Percentiles rank a stretch among this genome's conserved stretches.
These are phyloP conservation scores for Arenaria interpres DNA, from an alignment of 2,113 vertebrate species.

Conservation along the genomic window DNA sequence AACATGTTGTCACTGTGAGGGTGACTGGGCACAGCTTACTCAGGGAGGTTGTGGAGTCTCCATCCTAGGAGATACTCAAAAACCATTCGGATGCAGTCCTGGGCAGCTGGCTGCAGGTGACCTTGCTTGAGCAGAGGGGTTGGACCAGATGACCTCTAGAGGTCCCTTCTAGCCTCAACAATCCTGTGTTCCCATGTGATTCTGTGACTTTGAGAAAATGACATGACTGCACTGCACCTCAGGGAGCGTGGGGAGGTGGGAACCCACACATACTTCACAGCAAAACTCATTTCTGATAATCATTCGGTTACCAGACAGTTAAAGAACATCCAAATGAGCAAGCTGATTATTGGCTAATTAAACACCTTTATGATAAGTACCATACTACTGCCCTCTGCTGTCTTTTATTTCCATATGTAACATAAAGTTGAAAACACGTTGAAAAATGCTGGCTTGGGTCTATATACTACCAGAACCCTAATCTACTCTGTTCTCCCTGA, in stretches of 20 bases:
- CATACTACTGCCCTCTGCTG: conserved; percentile 20
- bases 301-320: background rate
- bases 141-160: background rate
- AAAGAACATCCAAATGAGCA: background rate
- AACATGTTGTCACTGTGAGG: background rate
- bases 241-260: fast-evolving
- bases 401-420: background rate
- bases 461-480: background rate
- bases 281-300: background rate
- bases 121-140: background rate
- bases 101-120: background rate
- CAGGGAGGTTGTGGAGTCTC: background rate
- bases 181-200: background rate
- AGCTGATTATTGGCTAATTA: background rate
- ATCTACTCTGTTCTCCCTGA: background rate
- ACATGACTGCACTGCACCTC: fast-evolving
- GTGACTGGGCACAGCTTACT: background rate
- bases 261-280: background rate
- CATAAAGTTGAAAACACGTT: background rate
- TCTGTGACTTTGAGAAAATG: background rate
- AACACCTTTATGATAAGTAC: background rate
- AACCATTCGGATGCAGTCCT: background rate
- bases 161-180: background rate
- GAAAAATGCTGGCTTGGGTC: background rate
- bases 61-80: background rate